Percentiles rank a stretch among this genome's conserved stretches.
These are phyloP conservation scores for Oryzias melastigma DNA, from an alignment of 2,113 vertebrate species.

Conservation along the genomic window DNA sequence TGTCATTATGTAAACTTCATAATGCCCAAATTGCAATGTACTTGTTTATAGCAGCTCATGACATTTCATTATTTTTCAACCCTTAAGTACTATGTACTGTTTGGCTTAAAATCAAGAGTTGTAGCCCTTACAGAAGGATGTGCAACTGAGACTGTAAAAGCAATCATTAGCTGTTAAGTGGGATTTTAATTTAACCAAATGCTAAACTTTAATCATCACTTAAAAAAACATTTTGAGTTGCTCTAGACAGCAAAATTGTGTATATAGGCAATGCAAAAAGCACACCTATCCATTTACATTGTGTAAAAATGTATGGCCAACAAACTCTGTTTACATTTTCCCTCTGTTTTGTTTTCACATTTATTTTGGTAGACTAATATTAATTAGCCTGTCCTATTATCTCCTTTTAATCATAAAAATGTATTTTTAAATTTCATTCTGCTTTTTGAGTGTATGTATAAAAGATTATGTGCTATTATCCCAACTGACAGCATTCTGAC, in stretches of 20 bases:
- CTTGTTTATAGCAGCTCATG: slow-evolving; percentile 24
- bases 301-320: slow-evolving; percentile 11
- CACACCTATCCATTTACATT: slow-evolving; percentile 3
- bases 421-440: slow-evolving; percentile 32
- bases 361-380: slow-evolving; percentile 27
- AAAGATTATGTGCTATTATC: slow-evolving; percentile 48
- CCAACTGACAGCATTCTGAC: slow-evolving; percentile 50
- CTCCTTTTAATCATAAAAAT: slow-evolving; percentile 32
- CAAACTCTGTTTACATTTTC: slow-evolving; percentile 18
- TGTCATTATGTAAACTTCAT: slow-evolving; percentile 28
- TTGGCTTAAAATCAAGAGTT: no score
- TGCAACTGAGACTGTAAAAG: slow-evolving; percentile 17
- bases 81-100: slow-evolving; percentile 26
- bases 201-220: slow-evolving; percentile 35
- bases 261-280: slow-evolving; percentile 48
- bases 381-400: slow-evolving; percentile 27
- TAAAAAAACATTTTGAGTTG: slow-evolving; percentile 19
- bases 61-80: slow-evolving; percentile 14
- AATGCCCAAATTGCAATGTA: slow-evolving; percentile 24
- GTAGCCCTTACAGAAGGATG: not conserved
- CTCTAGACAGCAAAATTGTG: slow-evolving; percentile 25
- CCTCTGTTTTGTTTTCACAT: slow-evolving; percentile 34
- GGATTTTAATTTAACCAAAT: slow-evolving; percentile 28
- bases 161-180: slow-evolving; percentile 19
- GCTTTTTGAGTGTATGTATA: slow-evolving; percentile 44